Base-by-base conservation (phyloP, 2,888 invertebrate genomes). In the Tipula vernalis region DNA sequence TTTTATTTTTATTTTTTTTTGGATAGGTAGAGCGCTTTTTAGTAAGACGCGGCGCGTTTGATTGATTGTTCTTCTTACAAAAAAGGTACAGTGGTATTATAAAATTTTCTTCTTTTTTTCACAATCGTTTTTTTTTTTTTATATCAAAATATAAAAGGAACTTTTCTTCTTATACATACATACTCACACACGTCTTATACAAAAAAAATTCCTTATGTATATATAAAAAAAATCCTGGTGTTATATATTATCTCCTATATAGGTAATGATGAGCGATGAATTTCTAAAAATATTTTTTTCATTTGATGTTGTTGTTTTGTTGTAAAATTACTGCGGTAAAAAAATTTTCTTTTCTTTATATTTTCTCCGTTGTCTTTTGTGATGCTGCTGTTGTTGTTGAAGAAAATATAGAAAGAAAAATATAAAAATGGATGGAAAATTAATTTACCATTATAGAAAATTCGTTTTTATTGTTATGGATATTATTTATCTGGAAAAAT, bases 61-160 rank as follows among this genome's bases (percentile, higher is more conserved):
- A 71, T 71, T 71, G 71, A 71, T 71, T 71, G 71, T 71, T 71
- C 71, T 71, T 71, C 71, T 71, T 71, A 71, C 71, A 71, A 51
- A 51, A 51, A 51, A 71, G 71, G 71, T 71, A 71, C 71, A 71
- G 71, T 71, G 71, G 71, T 71, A 71, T 71, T 71, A 71, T 71
- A 71, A 71, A 71, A 71, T 71, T 71, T 71, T 12, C 71, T 51
- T 51, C 51, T 71, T 71, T 71, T 41, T 71, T 18, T 71, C 71
- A 71, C 71, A 71, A 71, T 71, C 10, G 41, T 41, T 41, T 44
- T 57, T 15, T 51, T 71, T 71, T 28, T 5, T 71, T 51, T 15
- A 15, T 18, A 51, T 51, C 51, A 51, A 51, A 51, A 51, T 71
- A 4, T 28, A 71, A 71, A 71, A 71, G 71, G 71, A 71, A 71